phyloP scores from a whole-genome alignment of 2,797 vertebrate species.

The Enteromius fasciolatus region DNA sequence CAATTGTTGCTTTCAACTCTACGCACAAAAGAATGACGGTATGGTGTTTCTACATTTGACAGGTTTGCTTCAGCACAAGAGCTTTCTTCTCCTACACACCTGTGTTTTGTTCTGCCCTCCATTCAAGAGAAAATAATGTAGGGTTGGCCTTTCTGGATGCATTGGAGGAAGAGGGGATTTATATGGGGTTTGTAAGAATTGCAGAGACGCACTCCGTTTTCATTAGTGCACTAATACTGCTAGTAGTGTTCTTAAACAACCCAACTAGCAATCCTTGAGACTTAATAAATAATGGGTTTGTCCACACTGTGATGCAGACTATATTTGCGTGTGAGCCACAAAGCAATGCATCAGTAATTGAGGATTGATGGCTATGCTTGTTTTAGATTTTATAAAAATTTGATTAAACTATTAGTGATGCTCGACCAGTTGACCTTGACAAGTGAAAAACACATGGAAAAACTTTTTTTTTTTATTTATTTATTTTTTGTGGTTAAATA shows the following conservation, averaged over 20 bases:
- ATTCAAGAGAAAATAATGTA: not conserved
- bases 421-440: not conserved
- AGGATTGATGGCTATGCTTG: not conserved
- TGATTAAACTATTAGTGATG: too few relatives aligned
- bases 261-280: slow-evolving; percentile 4
- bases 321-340: not conserved
- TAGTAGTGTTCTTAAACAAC: not conserved
- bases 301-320: not conserved
- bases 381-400: not conserved
- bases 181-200: not conserved
- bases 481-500: too few relatives aligned
- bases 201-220: not conserved
- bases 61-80: slow-evolving; percentile 8
- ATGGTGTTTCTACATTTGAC: slow-evolving; percentile 18
- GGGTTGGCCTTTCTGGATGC: not conserved
- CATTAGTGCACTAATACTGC: not conserved
- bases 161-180: not conserved
- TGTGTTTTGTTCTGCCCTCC: slow-evolving; percentile 21
- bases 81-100: slow-evolving; percentile 23
- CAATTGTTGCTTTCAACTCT: slow-evolving; percentile 9
- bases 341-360: not conserved
- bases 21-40: not conserved
- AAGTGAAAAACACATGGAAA: too few relatives aligned
- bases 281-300: not conserved
- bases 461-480: too few relatives aligned